Evolutionary conservation across 2,113 vertebrate species (phyloP).

Genomic region (Bettongia penicillata): DNA sequence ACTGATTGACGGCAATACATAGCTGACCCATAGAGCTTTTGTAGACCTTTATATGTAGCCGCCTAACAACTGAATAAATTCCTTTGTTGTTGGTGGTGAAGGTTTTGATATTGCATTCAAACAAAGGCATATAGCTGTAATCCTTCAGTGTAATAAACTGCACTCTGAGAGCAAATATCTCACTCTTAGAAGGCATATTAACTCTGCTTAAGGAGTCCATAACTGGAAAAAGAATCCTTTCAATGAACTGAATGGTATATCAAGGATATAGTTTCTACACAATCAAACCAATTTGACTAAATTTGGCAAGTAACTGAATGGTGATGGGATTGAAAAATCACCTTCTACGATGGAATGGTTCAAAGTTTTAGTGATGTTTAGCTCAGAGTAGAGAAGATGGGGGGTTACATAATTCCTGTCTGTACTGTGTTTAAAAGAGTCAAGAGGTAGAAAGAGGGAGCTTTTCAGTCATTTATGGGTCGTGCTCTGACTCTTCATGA

Average conservation of each 20-base stretch:
- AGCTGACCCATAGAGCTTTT: not conserved
- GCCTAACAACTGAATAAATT: constrained; percentile 32
- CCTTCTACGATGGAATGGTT: not conserved
- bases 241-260: constrained; percentile 23
- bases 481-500: not conserved
- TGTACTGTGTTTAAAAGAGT: not conserved
- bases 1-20: not conserved
- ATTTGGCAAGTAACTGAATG: constrained; percentile 16
- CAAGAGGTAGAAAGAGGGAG: not conserved
- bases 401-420: not conserved
- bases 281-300: constrained; percentile 24
- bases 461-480: not conserved
- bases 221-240: constrained; percentile 44
- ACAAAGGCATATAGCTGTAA: constrained; percentile 33
- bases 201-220: constrained; percentile 45
- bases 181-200: constrained; percentile 31
- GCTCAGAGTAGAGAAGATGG: not conserved
- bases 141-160: constrained; percentile 35
- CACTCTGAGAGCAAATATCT: constrained; percentile 40
- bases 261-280: constrained; percentile 28
- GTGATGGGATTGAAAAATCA: not conserved
- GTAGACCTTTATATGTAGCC: not conserved
- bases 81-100: not conserved
- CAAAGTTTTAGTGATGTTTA: not conserved
- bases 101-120: constrained; percentile 33